Base-by-base conservation (phyloP, 2,888 invertebrate genomes). In the Malthinus flaveolus region DNA sequence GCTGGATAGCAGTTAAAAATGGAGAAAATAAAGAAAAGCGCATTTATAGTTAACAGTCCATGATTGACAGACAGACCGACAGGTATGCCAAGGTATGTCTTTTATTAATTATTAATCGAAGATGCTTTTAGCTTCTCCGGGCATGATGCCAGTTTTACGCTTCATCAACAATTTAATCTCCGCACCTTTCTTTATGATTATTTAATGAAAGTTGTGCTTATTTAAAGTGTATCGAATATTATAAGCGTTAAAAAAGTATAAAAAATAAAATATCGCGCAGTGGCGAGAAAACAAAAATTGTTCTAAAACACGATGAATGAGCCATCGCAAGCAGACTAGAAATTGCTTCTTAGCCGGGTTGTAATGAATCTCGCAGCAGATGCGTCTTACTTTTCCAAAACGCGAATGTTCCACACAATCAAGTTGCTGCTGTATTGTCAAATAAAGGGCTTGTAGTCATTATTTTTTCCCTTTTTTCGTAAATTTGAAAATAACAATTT, bases 361-460 rank as follows among this genome's bases (percentile, higher is more conserved):
- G 52, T 57, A 57, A 57, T 57, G 57, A 57, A 57, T 57, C 57
- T 57, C 57, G 48, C 39, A 49, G 48, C 57, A 57, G 50, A 56
- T 56, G 49, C 56, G 50, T 56, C 46, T 56, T 36, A 44, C 50
- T 50, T 56, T 49, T 56, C 36, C 46, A 56, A 35, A 49, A 35
- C 35, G 13, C 49, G 48, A 55, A 55, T 49, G 13, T 36, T 49
- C 44, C 55, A 49, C 44, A 55, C 42, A 55, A 55, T 55, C 44
- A 45, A 45, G 23, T 45, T 52, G 45, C 39, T 55, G 39, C 39
- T 49, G 48, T 55, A 47, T 55, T 42, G 15, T 42, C 39, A 42
- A 23, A 35, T 35, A 13, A 15, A 35, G 33, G 34, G 15, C 48
- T 48, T 48, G 33, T 42, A 15, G 39, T 42, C 39, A 15, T 47